Base-by-base conservation (phyloP, 2,888 invertebrate species). In the Chrysopilus asiliformis region DNA sequence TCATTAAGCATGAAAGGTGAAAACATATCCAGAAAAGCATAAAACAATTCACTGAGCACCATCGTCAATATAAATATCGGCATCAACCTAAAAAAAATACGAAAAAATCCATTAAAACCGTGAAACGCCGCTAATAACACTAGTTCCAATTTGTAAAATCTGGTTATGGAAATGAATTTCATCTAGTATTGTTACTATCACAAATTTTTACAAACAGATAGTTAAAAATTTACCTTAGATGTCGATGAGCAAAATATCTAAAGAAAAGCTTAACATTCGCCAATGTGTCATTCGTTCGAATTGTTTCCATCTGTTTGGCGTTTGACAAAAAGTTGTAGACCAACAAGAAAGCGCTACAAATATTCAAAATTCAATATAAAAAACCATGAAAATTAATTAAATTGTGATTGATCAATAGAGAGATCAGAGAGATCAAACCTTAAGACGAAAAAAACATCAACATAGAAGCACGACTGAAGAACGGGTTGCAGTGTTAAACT, bases 391-490 rank as follows among this genome's bases (percentile, higher is more conserved):
- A 3, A 19, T 15, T 22, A 8, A 9, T 24, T 4, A 29, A 12
- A 30, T 10, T 16, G 3, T 14, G n/a, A 20, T 20, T 8, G n/a
- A 4, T 14, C 20, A 38, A 26, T 14, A 17, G 25, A 15, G 8
- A 37, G 7, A 37, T 18, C 27, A 8, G 14, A 10, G 15, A 12
- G 1, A 31, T 10, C 31, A 28, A 15, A 56, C 56, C 56, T 56
- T 20, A 56, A 53, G 13, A 52, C 49, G 37, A 56, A 56, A 42
- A 56, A 56, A 2, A 53, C 47, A 36, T 56, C 56, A 31, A 56
- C 56, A 41, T 53, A 53, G 36, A 52, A 53, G 31, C 50, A 50
- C 6, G 56, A 47, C 36, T 55, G 54, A 29, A 51, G 18, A 18
- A 56, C 43, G 3, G 56, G 56, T 32, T 56, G 56, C 8, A 52